These are phyloP conservation scores for Nemurella pictetii DNA, from an alignment of 2,888 invertebrate species.

Conservation along the genomic window DNA sequence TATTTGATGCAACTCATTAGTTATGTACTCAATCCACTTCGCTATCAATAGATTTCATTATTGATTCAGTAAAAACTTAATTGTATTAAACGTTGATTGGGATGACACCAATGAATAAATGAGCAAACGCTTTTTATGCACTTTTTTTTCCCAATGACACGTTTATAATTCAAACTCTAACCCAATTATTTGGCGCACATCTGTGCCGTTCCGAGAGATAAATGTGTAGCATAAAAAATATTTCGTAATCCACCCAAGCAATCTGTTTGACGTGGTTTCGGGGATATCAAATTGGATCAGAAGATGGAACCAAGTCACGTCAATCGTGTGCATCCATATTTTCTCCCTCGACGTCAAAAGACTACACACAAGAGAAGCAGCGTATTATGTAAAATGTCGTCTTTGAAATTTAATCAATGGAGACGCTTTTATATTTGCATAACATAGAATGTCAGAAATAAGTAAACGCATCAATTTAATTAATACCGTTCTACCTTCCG, in stretches of 20 bases:
- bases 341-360: not conserved
- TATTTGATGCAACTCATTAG: not conserved
- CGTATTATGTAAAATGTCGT: not conserved
- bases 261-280: not conserved
- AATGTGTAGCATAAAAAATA: not conserved
- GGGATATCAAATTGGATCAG: not conserved
- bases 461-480: not conserved
- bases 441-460: not conserved
- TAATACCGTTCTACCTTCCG: not conserved
- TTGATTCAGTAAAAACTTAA: not conserved
- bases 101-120: not conserved
- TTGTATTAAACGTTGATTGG: not conserved
- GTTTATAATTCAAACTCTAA: not conserved
- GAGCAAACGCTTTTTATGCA: not conserved
- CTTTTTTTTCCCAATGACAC: not conserved
- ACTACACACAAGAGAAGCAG: not conserved
- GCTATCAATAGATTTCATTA: not conserved
- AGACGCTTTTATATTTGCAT: not conserved
- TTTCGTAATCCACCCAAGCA: not conserved
- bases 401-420: not conserved
- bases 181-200: not conserved
- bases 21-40: not conserved
- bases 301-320: not conserved
- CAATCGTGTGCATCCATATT: not conserved
- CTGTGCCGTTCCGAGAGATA: not conserved